Evolutionary conservation across 2,797 vertebrate genomes (phyloP).

Genomic region (Neomorphus geoffroyi): DNA sequence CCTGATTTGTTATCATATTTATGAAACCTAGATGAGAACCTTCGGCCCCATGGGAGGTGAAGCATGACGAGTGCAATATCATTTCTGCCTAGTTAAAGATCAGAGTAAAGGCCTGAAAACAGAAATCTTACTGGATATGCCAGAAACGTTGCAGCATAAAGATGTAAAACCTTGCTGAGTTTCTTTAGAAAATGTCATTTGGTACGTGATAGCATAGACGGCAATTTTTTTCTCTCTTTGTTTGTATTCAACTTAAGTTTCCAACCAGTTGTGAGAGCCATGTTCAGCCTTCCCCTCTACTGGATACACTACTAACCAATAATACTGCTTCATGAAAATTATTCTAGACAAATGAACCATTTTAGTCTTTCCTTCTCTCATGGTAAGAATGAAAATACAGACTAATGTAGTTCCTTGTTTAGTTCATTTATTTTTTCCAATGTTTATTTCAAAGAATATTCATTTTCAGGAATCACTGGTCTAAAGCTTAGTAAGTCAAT

Average conservation of each 20-base stretch:
- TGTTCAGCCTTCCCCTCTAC: not conserved
- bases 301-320: not conserved
- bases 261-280: not conserved
- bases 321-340: not conserved
- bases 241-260: not conserved
- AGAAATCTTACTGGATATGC: not conserved
- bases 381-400: not conserved
- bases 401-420: not conserved
- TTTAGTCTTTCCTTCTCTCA: not conserved
- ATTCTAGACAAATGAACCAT: not conserved
- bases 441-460: not conserved
- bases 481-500: not conserved
- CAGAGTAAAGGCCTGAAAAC: not conserved
- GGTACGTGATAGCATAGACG: not conserved
- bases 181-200: not conserved
- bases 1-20: not conserved
- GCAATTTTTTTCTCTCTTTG: not conserved
- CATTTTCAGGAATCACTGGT: not conserved
- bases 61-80: not conserved
- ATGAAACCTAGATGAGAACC: not conserved
- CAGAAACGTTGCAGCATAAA: not conserved
- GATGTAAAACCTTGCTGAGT: not conserved
- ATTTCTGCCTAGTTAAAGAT: not conserved
- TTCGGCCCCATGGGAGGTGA: not conserved
- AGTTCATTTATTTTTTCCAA: not conserved